Base-by-base conservation (phyloP, 2,113 vertebrate species). In the Rhabdomys dilectus region DNA sequence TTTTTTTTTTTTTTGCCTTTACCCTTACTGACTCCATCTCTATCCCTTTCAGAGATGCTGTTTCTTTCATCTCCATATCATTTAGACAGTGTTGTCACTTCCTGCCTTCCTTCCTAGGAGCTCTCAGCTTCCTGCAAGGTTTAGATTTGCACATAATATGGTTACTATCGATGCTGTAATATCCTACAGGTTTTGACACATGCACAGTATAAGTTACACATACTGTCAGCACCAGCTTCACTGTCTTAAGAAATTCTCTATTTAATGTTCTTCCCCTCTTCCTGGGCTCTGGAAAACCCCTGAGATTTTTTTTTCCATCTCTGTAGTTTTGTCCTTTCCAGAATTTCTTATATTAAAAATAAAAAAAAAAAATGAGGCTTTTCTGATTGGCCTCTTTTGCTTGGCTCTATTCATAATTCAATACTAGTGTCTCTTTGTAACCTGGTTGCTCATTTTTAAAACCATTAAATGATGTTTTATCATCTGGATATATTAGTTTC, bases 291-390 rank as follows among this genome's bases (percentile, higher is more conserved):
- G 78, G 70, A 88, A 95, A 92, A 85, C 64, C 86, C 84, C 16
- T 90, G 91, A 75, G 60, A 0, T 31, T 95, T 94, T 81, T 95
- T 94, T 81, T 53, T 29, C 51, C 73, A 7, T 31, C 36, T 88
- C 39, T 73, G 66, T 39, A 78, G 24, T 76, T 95, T 93, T 95
- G 22, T 4, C 26, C 95, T 96, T 94, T 88, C 48, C 17, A 92
- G 42, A 90, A 75, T 64, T 29, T 85, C 26, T 78, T 51, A 19
- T 75, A 80, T 70, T 78, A 87, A 48, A 58, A 95, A 89, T 60
- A 13, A 81, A 78, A 53, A 1, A 58, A 62, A 81, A 78, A 51
- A 1, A 58, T 53, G 8, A 24, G 45, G 26, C 24, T 16, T 92
- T 94, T 88, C 36, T 68, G 31, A 78, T 24, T 60, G 21, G 48